Percentiles rank a stretch among this genome's conserved stretches.
Conservation (phyloP, 2,888 invertebrate species). For the Trachelus iudaicus region DNA sequence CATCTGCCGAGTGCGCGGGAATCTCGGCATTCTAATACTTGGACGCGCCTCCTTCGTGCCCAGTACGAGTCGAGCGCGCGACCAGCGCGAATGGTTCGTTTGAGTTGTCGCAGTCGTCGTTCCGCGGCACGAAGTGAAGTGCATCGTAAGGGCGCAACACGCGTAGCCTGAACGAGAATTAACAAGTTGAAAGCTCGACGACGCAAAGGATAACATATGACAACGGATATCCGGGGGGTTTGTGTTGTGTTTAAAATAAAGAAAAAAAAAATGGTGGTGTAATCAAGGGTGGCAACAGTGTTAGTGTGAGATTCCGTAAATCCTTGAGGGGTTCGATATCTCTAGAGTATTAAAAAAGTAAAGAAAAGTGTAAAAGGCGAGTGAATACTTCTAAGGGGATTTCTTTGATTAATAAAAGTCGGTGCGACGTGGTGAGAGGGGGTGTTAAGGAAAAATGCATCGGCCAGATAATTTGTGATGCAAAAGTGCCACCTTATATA, state of each 20-base stretch:
- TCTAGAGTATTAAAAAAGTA: background rate
- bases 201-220: background rate
- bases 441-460: background rate
- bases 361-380: background rate
- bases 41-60: constrained; percentile 12
- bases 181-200: background rate
- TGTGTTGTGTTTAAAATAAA: background rate
- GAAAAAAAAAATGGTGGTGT: background rate
- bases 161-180: background rate
- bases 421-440: background rate
- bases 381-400: background rate
- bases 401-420: background rate
- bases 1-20: constrained; percentile 7
- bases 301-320: background rate
- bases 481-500: background rate
- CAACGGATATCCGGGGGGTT: background rate
- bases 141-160: background rate
- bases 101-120: constrained; percentile 17
- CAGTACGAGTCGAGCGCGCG: constrained; percentile 24
- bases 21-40: constrained; percentile 14
- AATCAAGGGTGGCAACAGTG: background rate
- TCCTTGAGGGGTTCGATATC: background rate
- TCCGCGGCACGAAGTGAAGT: constrained; percentile 15
- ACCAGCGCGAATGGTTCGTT: constrained; percentile 21
- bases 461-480: background rate